Evolutionary conservation across 2,113 vertebrate species (phyloP).

Genomic region (Oreotragus oreotragus): DNA sequence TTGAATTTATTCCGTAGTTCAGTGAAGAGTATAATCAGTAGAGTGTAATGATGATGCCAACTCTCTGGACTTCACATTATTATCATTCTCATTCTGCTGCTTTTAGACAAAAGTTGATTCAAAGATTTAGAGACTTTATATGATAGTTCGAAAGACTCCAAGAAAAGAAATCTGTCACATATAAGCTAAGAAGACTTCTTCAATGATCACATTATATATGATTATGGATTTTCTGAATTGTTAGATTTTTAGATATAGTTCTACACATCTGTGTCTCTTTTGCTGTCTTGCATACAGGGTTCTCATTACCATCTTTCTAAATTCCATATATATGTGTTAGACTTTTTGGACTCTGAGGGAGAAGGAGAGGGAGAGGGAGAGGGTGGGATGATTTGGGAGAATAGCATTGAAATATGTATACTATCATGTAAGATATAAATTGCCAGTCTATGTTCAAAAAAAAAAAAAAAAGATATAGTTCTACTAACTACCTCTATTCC

Average conservation of each 20-base stretch:
- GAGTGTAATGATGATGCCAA: background rate
- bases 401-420: no score
- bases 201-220: background rate
- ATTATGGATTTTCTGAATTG: background rate
- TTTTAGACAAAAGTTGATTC: background rate
- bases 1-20: background rate
- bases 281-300: no score
- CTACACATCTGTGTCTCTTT: no score
- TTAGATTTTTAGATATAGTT: background rate
- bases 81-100: background rate
- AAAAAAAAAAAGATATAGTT: background rate
- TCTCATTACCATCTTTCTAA: no score
- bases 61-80: background rate
- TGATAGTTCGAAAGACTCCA: background rate
- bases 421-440: no score
- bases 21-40: background rate
- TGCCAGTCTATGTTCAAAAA: no score
- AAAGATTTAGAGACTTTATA: background rate
- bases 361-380: no score
- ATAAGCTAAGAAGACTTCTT: background rate
- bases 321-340: no score
- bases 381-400: no score
- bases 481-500: background rate
- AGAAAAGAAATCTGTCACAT: background rate
- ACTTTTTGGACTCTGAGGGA: no score